Evolutionary conservation across 2,113 vertebrate species (phyloP).

Genomic region (Microcebus lehilahytsara): DNA sequence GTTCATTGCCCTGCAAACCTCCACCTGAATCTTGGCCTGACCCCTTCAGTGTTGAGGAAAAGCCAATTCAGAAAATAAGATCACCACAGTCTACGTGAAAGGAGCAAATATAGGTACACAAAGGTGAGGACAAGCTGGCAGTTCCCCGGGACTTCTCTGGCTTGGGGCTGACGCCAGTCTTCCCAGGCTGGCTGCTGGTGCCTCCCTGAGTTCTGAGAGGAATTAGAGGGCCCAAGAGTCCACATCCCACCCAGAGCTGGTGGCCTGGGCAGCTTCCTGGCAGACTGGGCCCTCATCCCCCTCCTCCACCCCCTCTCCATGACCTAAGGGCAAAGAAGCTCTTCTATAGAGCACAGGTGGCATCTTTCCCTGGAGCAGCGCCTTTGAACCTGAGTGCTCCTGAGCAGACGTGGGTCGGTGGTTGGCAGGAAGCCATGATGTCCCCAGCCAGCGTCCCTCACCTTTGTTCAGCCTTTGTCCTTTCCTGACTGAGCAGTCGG

Average conservation of each 20-base stretch:
- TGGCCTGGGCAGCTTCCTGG: neutral
- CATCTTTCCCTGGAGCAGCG: neutral
- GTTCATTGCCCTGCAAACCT: neutral
- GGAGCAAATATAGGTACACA: fast-evolving
- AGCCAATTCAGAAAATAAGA: neutral
- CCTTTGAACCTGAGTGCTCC: neutral
- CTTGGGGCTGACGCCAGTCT: neutral
- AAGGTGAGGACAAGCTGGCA: fast-evolving
- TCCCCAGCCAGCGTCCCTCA: neutral
- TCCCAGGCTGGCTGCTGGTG: neutral
- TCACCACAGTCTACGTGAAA: neutral
- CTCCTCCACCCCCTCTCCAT: fast-evolving
- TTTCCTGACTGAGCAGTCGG: neutral
- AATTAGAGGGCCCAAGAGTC: neutral
- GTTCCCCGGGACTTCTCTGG: neutral
- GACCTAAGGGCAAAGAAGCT: neutral
- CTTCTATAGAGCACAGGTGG: neutral
- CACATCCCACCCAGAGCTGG: neutral
- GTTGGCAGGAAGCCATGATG: neutral
- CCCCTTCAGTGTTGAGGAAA: neutral
- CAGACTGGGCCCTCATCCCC: fast-evolving
- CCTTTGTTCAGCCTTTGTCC: neutral
- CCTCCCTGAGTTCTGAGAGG: neutral
- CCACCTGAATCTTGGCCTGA: neutral
- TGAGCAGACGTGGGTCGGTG: neutral